These are phyloP conservation scores for Xiphophorus couchianus DNA, from an alignment of 2,113 vertebrate genomes.

Conservation along the genomic window DNA sequence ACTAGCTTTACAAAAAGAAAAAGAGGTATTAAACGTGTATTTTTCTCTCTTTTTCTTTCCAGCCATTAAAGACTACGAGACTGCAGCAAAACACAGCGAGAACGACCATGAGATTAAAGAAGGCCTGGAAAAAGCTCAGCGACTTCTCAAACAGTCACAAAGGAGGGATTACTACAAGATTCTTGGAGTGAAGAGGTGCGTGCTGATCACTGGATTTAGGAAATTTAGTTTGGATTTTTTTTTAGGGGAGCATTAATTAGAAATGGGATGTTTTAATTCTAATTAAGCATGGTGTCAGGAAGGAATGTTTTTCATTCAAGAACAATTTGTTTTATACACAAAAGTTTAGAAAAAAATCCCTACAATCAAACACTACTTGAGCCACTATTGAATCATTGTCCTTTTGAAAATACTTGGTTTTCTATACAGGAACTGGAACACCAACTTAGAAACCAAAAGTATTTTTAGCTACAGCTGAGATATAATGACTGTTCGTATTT, in stretches of 20 bases:
- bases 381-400: not conserved
- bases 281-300: not conserved
- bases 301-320: not conserved
- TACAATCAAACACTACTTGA: too few relatives aligned
- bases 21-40: not conserved
- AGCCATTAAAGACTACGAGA: slow-evolving; percentile 95
- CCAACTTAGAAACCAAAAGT: not conserved
- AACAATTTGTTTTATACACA: not conserved
- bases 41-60: slow-evolving; percentile 36
- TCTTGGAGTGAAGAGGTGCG: slow-evolving; percentile 96
- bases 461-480: not conserved
- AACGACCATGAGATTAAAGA: slow-evolving; percentile 93
- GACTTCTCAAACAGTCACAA: slow-evolving; percentile 93
- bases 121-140: slow-evolving; percentile 92
- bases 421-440: not conserved
- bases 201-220: not conserved
- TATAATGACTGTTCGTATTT: not conserved
- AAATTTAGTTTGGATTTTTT: not conserved
- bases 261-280: not conserved
- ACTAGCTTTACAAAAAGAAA: not conserved
- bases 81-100: slow-evolving; percentile 88
- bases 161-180: slow-evolving; percentile 99
- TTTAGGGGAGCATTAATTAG: not conserved
- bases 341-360: not conserved
- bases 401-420: not conserved